These are phyloP conservation scores for Nephrotoma appendiculata DNA, from an alignment of 2,888 invertebrate genomes.

Conservation along the genomic window DNA sequence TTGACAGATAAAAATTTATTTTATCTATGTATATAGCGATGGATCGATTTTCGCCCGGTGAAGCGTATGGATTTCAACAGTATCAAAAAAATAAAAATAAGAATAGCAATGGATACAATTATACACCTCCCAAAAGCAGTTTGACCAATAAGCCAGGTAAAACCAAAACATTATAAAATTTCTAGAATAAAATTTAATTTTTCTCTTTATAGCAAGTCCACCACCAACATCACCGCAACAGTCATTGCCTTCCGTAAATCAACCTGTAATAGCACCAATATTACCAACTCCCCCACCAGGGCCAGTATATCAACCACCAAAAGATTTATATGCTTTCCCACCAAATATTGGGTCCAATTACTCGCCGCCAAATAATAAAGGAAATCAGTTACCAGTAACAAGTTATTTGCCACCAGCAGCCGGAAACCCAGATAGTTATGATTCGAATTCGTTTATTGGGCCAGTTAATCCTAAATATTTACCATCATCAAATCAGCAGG, in stretches of 20 bases:
- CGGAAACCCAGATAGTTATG: slow-evolving; percentile 16
- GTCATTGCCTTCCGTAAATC: neutral
- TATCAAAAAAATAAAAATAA: slow-evolving; percentile 14
- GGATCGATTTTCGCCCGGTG: slow-evolving; percentile 29
- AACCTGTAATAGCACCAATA: neutral
- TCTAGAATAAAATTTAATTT: neutral
- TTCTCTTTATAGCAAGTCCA: neutral
- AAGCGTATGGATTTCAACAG: slow-evolving; percentile 23
- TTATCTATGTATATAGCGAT: slow-evolving; percentile 13
- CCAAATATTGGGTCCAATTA: neutral
- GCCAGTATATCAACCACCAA: neutral
- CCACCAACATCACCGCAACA: neutral
- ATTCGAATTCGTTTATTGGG: slow-evolving; percentile 17
- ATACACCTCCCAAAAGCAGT: slow-evolving; percentile 12
- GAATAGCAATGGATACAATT: slow-evolving; percentile 15
- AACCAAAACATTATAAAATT: neutral
- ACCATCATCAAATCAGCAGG: slow-evolving; percentile 7
- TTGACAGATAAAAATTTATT: too few species aligned
- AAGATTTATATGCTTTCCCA: neutral
- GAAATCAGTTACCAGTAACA: neutral
- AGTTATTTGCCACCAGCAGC: slow-evolving; percentile 22
- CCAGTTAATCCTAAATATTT: slow-evolving; percentile 18
- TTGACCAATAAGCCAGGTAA: neutral
- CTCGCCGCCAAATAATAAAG: neutral
- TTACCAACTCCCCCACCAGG: neutral